Conservation (phyloP, 2,113 vertebrate genomes). For the Carlito syrichta region DNA sequence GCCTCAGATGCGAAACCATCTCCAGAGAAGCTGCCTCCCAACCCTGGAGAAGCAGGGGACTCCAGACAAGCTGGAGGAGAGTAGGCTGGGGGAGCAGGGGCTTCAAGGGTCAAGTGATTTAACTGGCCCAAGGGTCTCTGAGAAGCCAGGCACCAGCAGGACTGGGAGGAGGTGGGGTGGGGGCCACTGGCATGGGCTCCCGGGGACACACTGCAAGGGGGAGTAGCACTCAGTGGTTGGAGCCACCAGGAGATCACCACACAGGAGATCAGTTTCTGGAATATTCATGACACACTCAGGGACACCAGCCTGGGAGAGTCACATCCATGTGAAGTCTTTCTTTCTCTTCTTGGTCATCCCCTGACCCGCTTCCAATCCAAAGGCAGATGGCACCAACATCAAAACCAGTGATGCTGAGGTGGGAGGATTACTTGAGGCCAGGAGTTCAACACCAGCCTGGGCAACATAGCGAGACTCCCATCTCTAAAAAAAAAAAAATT, state of each 20-base stretch:
- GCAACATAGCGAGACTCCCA: no score
- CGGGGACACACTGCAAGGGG: rapidly evolving
- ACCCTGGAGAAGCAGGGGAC: neutral
- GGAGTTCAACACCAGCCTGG: no score
- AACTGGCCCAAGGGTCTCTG: neutral
- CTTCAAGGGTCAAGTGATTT: neutral
- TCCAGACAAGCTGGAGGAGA: neutral
- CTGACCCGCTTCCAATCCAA: neutral
- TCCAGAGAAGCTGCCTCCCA: neutral
- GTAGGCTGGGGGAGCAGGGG: neutral
- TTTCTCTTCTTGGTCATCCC: neutral
- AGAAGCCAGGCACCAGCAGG: neutral
- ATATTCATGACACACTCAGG: neutral
- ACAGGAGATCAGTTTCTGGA: neutral
- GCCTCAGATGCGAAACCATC: neutral
- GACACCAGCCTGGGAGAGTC: neutral
- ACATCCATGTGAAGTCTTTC: neutral
- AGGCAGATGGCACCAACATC: neutral
- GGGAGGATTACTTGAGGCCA: no score
- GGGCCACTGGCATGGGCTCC: rapidly evolving
- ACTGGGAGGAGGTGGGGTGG: rapidly evolving
- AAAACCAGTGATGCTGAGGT: no score
- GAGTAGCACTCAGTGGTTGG: neutral
- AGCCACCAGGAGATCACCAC: rapidly evolving
- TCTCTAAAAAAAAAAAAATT: no score